phyloP scores from a whole-genome alignment of 2,797 vertebrate species.

The Dromococcyx pavoninus region DNA sequence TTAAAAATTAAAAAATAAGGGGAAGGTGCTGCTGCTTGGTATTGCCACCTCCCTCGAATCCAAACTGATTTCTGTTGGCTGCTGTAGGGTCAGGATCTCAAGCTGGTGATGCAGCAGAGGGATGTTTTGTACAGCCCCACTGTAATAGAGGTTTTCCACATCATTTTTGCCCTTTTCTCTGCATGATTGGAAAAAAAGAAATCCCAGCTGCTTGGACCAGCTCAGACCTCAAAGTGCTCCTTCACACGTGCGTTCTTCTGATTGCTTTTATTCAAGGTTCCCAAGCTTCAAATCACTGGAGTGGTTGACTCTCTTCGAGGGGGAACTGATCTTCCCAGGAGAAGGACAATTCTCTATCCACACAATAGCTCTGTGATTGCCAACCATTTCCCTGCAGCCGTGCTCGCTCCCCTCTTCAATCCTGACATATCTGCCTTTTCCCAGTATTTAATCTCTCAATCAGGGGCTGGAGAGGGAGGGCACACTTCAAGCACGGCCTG shows the following conservation, averaged over 20 bases:
- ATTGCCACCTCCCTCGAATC: not conserved
- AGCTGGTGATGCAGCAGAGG: rapidly evolving
- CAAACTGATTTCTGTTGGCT: not conserved
- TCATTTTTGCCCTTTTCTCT: not conserved
- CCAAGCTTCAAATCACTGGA: not conserved
- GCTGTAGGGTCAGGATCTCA: not conserved
- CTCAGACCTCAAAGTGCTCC: not conserved
- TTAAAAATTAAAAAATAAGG: too few relatives aligned
- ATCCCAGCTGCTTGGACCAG: not conserved
- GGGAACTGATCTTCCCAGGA: not conserved
- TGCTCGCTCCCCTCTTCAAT: not conserved
- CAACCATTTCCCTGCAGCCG: not conserved
- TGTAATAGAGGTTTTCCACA: not conserved
- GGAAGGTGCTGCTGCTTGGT: not conserved
- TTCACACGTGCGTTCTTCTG: not conserved
- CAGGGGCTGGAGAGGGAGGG: not conserved
- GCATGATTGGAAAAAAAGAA: not conserved
- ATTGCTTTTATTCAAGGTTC: slow-evolving; percentile 2
- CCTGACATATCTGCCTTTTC: not conserved
- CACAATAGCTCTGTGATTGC: slow-evolving; percentile 13
- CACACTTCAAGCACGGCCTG: not conserved
- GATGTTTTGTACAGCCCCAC: not conserved
- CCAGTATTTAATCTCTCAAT: not conserved
- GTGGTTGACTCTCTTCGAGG: not conserved
- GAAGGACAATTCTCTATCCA: not conserved